phyloP scores from a whole-genome alignment of 2,888 invertebrate species.

The Pinctada fucata region DNA sequence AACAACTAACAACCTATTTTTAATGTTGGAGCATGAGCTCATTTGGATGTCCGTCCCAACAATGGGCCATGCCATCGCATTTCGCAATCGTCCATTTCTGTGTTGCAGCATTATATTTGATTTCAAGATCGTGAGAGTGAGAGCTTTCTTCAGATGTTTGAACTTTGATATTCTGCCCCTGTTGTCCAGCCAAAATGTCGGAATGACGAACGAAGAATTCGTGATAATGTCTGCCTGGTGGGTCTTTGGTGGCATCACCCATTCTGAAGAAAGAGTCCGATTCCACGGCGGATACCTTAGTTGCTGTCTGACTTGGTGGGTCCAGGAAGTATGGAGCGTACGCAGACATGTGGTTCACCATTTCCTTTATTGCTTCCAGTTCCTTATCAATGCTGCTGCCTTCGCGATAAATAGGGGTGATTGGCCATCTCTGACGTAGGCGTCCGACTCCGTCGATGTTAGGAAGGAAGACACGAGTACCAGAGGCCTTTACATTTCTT shows the following conservation, averaged over 20 bases:
- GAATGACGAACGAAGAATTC: constrained; percentile 43
- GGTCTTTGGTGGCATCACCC: constrained; percentile 46
- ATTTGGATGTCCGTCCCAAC: constrained; percentile 57
- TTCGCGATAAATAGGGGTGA: constrained; percentile 64
- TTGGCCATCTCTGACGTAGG: constrained; percentile 63
- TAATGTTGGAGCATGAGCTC: neutral
- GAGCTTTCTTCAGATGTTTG: constrained; percentile 46
- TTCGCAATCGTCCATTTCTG: constrained; percentile 43
- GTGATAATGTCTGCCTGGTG: constrained; percentile 53
- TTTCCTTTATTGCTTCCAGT: constrained; percentile 55
- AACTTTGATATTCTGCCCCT: constrained; percentile 44
- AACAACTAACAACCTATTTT: neutral
- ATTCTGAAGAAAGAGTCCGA: constrained; percentile 39
- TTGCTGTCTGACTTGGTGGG: constrained; percentile 37
- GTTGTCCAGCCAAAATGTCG: constrained; percentile 45
- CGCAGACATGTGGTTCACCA: constrained; percentile 55
- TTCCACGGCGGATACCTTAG: constrained; percentile 35
- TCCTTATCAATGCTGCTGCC: constrained; percentile 63
- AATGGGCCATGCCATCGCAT: constrained; percentile 48
- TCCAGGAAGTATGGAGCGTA: constrained; percentile 48
- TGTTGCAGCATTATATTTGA: constrained; percentile 23
- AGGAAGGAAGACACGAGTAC: constrained; percentile 55
- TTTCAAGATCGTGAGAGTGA: constrained; percentile 53
- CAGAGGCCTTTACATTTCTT: constrained; percentile 50
- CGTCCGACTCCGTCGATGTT: constrained; percentile 61